Evolutionary conservation across 2,797 vertebrate genomes (phyloP).

Genomic region (Lycodopsis pacificus): DNA sequence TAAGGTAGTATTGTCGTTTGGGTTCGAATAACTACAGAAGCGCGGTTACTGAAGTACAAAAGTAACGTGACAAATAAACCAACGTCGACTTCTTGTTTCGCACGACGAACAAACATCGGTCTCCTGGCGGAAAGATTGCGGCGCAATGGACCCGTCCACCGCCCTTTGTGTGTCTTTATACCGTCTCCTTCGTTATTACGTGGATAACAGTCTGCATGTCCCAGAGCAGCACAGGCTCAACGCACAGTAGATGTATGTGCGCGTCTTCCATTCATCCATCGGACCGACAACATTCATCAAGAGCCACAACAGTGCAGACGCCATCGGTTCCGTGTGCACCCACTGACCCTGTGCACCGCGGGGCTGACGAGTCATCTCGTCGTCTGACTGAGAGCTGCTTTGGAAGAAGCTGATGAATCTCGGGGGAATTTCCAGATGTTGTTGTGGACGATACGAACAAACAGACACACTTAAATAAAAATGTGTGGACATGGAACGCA

Average conservation of each 20-base stretch:
- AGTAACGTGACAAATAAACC: no score
- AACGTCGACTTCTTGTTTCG: no score
- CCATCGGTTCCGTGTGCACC: conserved; percentile 37
- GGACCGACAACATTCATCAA: conserved; percentile 6
- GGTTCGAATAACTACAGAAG: no score
- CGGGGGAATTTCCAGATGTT: conserved; percentile 59
- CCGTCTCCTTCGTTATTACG: no score
- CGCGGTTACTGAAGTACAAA: no score
- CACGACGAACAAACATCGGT: no score
- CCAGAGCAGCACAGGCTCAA: conserved; percentile 15
- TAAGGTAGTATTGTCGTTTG: no score
- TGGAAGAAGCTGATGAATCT: conserved; percentile 35
- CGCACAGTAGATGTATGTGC: conserved; percentile 8
- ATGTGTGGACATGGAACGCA: conserved; percentile 21
- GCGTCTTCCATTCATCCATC: conserved; percentile 29
- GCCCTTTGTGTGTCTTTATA: no score
- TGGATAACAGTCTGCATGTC: conserved; percentile 14
- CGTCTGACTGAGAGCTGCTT: conserved; percentile 53
- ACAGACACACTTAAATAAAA: conserved; percentile 30
- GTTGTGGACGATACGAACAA: conserved; percentile 38
- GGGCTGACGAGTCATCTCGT: conserved; percentile 52
- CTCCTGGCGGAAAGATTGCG: no score
- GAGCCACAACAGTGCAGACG: conserved; percentile 29
- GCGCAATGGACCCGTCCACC: no score
- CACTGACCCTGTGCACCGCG: conserved; percentile 45